These are phyloP conservation scores for Palloptera scutellata DNA, from an alignment of 2,888 invertebrate genomes.

Conservation along the genomic window DNA sequence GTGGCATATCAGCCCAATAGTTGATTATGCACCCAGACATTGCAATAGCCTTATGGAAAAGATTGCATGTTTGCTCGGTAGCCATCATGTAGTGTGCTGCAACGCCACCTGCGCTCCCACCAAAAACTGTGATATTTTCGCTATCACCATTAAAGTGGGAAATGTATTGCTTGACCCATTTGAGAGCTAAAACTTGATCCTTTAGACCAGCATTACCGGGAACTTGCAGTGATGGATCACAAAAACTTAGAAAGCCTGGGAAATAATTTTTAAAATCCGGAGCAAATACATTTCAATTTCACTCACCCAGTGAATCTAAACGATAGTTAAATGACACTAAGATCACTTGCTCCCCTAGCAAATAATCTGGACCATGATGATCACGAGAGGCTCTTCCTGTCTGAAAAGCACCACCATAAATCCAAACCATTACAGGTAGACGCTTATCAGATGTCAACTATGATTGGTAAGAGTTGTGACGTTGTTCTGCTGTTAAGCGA, in stretches of 20 bases:
- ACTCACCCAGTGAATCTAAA: slow-evolving; percentile 55
- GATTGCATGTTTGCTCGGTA: slow-evolving; percentile 62
- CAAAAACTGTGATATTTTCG: slow-evolving; percentile 66
- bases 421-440: slow-evolving; percentile 62
- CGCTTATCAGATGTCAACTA: slow-evolving; percentile 41
- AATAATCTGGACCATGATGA: slow-evolving; percentile 60
- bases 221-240: slow-evolving; percentile 61
- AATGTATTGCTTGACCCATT: slow-evolving; percentile 66
- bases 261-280: slow-evolving; percentile 41
- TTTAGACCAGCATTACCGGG: slow-evolving; percentile 67
- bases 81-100: slow-evolving; percentile 65
- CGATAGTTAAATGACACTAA: slow-evolving; percentile 63
- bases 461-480: neutral
- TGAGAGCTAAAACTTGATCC: slow-evolving; percentile 66
- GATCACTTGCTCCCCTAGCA: slow-evolving; percentile 62
- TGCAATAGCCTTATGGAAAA: slow-evolving; percentile 58
- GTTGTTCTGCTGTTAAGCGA: neutral
- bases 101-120: slow-evolving; percentile 66
- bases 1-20: slow-evolving; percentile 52
- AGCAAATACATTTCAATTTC: neutral
- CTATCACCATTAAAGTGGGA: slow-evolving; percentile 65
- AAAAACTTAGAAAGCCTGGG: slow-evolving; percentile 63
- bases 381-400: slow-evolving; percentile 53
- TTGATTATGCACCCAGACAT: slow-evolving; percentile 56
- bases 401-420: slow-evolving; percentile 64